Conservation (phyloP, 2,113 vertebrate species). For the Chionodraco myersi region DNA sequence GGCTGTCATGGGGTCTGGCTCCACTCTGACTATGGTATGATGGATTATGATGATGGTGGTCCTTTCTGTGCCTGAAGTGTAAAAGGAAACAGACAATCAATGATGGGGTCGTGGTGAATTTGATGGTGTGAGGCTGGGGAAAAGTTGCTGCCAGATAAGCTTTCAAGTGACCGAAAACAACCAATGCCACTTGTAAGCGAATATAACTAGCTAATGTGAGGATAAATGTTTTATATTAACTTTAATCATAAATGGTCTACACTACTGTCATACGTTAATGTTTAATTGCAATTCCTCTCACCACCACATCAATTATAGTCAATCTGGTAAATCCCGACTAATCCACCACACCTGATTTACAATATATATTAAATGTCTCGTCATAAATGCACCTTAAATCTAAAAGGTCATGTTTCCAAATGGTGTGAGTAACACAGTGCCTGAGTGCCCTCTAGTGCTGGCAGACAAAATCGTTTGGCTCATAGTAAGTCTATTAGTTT, state of each 20-base stretch:
- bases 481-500: background rate
- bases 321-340: background rate
- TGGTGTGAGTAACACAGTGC: slow-evolving; percentile 21
- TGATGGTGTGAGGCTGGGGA: slow-evolving; percentile 7
- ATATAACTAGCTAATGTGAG: background rate
- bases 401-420: background rate
- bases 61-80: slow-evolving; percentile 81
- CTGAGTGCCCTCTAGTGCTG: slow-evolving; percentile 75
- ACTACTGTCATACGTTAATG: background rate
- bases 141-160: slow-evolving; percentile 11
- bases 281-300: background rate
- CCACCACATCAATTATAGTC: background rate
- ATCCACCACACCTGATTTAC: background rate
- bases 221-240: background rate
- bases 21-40: slow-evolving; percentile 84
- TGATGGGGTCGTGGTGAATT: slow-evolving; percentile 39
- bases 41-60: slow-evolving; percentile 84
- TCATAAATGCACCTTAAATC: background rate
- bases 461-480: background rate
- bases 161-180: slow-evolving; percentile 16
- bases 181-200: background rate
- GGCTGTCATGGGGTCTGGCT: slow-evolving; percentile 82
- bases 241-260: background rate
- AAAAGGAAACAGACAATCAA: slow-evolving; percentile 76
- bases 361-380: background rate